These are phyloP conservation scores for Propsilocerus akamusi DNA, from an alignment of 1,140 invertebrate species.

Conservation along the genomic window DNA sequence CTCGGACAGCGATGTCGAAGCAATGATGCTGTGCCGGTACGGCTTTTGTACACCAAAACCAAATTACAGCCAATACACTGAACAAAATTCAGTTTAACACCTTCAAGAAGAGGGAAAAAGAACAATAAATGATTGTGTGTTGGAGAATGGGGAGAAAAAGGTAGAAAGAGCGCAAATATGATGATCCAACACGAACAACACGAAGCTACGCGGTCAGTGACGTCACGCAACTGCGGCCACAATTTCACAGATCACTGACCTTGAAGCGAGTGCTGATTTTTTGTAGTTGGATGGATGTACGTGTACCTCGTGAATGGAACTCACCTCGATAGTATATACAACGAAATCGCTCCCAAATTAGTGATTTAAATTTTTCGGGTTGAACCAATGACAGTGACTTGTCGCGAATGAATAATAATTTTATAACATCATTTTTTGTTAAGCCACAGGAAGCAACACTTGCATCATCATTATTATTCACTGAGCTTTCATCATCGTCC, in stretches of 20 bases:
- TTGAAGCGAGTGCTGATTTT: not conserved
- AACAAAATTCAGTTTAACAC: not conserved
- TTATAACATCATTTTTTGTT: not conserved
- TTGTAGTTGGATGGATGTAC: too few relatives aligned
- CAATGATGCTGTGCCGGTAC: not conserved
- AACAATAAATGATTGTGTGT: not conserved
- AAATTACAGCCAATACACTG: not conserved
- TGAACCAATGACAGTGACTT: not conserved
- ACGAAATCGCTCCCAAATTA: not conserved
- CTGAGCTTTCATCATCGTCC: not conserved
- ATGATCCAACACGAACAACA: not conserved
- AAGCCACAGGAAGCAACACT: not conserved
- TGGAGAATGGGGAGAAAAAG: not conserved
- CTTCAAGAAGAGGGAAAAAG: not conserved
- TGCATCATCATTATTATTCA: not conserved
- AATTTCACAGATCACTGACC: conserved; percentile 2
- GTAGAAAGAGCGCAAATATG: not conserved
- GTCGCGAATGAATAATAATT: not conserved
- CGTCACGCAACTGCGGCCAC: too few relatives aligned
- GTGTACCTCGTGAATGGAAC: not conserved
- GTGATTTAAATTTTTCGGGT: not conserved
- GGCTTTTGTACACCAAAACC: not conserved
- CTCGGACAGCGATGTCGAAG: not conserved
- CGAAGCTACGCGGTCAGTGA: not conserved
- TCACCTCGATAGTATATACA: not conserved